A percentile compares a stretch with the other conserved stretches of the same genome.
phyloP scores from a whole-genome alignment of 1,140 invertebrate species.

The Drosophila aff. region DNA sequence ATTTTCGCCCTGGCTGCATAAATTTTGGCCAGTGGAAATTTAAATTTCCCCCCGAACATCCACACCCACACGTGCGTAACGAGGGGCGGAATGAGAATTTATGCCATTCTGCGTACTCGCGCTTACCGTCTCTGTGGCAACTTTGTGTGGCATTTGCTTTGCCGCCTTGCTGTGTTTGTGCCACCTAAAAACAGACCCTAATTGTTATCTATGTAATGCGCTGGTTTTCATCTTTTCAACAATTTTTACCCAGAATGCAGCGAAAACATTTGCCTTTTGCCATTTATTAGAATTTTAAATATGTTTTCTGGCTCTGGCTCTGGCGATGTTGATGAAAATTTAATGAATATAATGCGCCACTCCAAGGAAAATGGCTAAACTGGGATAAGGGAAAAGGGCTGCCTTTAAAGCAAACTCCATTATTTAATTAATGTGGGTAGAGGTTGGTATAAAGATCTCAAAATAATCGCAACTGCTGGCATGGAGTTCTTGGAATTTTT shows the following conservation, averaged over 20 bases:
- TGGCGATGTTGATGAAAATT: slow-evolving; percentile 73
- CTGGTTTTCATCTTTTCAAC: slow-evolving; percentile 56
- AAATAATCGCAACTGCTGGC: slow-evolving; percentile 23
- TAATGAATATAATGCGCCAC: slow-evolving; percentile 75
- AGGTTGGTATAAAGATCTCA: slow-evolving; percentile 24
- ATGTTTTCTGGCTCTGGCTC: slow-evolving; percentile 42
- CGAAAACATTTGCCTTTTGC: slow-evolving; percentile 59
- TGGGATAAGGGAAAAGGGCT: slow-evolving; percentile 26
- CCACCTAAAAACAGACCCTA: slow-evolving; percentile 41
- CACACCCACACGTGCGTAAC: slow-evolving; percentile 16
- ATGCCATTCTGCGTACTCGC: slow-evolving; percentile 40
- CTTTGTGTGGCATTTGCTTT: slow-evolving; percentile 49
- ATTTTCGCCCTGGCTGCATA: slow-evolving; percentile 56
- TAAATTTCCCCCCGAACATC: slow-evolving; percentile 41
- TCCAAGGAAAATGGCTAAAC: slow-evolving; percentile 27
- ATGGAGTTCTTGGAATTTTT: slow-evolving; percentile 10
- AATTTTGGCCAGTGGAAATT: slow-evolving; percentile 55
- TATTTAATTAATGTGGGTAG: slow-evolving; percentile 37
- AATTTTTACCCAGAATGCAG: slow-evolving; percentile 53
- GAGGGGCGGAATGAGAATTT: slow-evolving; percentile 58
- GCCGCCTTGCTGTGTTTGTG: slow-evolving; percentile 23
- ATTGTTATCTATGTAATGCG: slow-evolving; percentile 76
- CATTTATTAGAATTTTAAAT: slow-evolving; percentile 79
- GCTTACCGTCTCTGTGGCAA: slow-evolving; percentile 30
- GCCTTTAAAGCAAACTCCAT: slow-evolving; percentile 28